Evolutionary conservation across 2,797 vertebrate species (phyloP), one percentile per base, ranked within the genome.

Genomic region (Notolepis coatsorum): DNA sequence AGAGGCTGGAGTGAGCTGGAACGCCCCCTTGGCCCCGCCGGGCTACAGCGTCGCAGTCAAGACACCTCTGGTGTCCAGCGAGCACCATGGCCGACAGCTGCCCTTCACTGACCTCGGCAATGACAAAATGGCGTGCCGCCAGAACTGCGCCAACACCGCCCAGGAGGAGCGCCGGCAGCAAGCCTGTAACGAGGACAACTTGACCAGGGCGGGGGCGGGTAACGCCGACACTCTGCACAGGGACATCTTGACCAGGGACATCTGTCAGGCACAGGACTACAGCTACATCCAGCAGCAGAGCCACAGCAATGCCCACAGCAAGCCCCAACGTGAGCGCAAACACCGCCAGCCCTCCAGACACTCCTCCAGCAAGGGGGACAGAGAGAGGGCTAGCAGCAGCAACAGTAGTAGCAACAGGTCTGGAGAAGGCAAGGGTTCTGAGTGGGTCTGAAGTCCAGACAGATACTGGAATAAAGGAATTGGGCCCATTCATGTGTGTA

Each of bases 401-500:
- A 95, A 92, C 77, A 94, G 93, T 13, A 88, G 89, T 45, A 95
- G 80, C 77, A 76, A 93, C 91, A 96, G 93, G 73, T 97, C 94
- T 0, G 94, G 93, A 68, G 92, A 95, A 5, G 94, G 93, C 47
- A 98, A 96, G 75, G 93, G 92, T 28, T 96, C 95, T 0, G 94
- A 97, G 75, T 98, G 96, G 97, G 97, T 98, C 84, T 99, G 68
- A 91, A n/a, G n/a, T n/a, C n/a, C n/a, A n/a, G n/a, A n/a, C n/a
- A n/a, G n/a, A n/a, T n/a, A n/a, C n/a, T n/a, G n/a, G n/a, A n/a
- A n/a, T n/a, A n/a, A n/a, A n/a, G n/a, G n/a, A n/a, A n/a, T n/a
- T n/a, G n/a, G n/a, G n/a, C n/a, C n/a, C n/a, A n/a, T n/a, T n/a
- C n/a, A n/a, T n/a, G n/a, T n/a, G n/a, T n/a, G n/a, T n/a, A n/a